phyloP scores from a whole-genome alignment of 2,888 invertebrate species.

The Troides oblongomaculatus region DNA sequence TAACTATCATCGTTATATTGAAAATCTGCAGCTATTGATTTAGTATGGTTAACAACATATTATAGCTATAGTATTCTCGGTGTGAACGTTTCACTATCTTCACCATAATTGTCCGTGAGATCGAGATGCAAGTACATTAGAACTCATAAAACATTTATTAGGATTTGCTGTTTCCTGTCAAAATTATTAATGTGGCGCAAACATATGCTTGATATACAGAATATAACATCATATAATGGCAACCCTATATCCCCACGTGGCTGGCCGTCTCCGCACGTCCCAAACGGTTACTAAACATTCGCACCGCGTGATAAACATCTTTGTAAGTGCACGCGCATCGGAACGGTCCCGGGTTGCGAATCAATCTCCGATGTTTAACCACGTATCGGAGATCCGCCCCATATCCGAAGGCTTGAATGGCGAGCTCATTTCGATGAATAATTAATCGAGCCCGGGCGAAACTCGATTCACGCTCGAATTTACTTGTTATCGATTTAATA shows the following conservation, averaged over 20 bases:
- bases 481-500: slow-evolving; percentile 35
- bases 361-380: slow-evolving; percentile 28
- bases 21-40: no score
- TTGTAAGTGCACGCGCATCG: slow-evolving; percentile 21
- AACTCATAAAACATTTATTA: no score
- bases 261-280: slow-evolving; percentile 37
- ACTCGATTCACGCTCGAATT: slow-evolving; percentile 45
- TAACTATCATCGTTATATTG: no score
- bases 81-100: no score
- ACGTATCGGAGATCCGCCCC: slow-evolving; percentile 32
- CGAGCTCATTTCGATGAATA: slow-evolving; percentile 62
- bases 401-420: slow-evolving; percentile 39
- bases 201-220: neutral
- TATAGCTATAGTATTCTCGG: no score
- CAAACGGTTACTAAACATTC: slow-evolving; percentile 56
- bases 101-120: no score
- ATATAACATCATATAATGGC: neutral
- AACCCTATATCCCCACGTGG: slow-evolving; percentile 37
- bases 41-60: no score
- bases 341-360: slow-evolving; percentile 15
- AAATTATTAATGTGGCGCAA: neutral
- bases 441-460: slow-evolving; percentile 61
- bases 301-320: slow-evolving; percentile 33
- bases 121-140: no score
- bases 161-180: neutral